A percentile compares a stretch with the other conserved stretches of the same genome.
phyloP scores from a whole-genome alignment of 2,888 invertebrate genomes.

The Mythimna impura region DNA sequence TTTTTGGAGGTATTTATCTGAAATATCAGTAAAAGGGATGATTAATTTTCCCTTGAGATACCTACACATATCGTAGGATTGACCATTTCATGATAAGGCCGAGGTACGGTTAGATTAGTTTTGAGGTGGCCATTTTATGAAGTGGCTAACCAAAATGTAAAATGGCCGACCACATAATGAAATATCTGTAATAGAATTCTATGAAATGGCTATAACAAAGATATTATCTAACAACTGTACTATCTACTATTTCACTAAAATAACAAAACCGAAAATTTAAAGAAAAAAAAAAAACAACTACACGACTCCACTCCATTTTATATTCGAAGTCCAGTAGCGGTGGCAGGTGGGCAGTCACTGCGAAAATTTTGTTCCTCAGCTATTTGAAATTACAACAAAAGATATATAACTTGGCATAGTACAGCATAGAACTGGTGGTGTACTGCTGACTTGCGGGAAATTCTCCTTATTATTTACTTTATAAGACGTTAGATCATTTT shows the following conservation, averaged over 20 bases:
- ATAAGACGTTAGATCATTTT: neutral
- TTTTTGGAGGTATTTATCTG: too few relatives aligned
- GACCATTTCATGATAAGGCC: too few relatives aligned
- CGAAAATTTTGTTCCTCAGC: conserved; percentile 64
- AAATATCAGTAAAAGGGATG: too few relatives aligned
- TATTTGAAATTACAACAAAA: conserved; percentile 69
- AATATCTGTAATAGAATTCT: too few relatives aligned
- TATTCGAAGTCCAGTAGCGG: conserved; percentile 55
- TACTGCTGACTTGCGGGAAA: conserved; percentile 1
- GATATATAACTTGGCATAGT: conserved; percentile 50
- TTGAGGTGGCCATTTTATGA: too few relatives aligned
- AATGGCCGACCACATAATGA: too few relatives aligned
- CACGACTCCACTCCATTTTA: conserved; percentile 36
- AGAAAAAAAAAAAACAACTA: neutral
- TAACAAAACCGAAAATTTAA: too few relatives aligned
- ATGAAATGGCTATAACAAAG: too few relatives aligned
- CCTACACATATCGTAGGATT: too few relatives aligned
- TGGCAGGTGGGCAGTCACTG: conserved; percentile 71
- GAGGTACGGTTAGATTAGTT: too few relatives aligned
- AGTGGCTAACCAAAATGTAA: too few relatives aligned
- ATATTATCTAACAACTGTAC: neutral
- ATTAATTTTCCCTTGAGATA: too few relatives aligned
- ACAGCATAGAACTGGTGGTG: conserved; percentile 26
- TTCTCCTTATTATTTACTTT: neutral
- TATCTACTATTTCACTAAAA: neutral